Conservation (phyloP, 1,140 invertebrate species). For the Drosophila repletoides region DNA sequence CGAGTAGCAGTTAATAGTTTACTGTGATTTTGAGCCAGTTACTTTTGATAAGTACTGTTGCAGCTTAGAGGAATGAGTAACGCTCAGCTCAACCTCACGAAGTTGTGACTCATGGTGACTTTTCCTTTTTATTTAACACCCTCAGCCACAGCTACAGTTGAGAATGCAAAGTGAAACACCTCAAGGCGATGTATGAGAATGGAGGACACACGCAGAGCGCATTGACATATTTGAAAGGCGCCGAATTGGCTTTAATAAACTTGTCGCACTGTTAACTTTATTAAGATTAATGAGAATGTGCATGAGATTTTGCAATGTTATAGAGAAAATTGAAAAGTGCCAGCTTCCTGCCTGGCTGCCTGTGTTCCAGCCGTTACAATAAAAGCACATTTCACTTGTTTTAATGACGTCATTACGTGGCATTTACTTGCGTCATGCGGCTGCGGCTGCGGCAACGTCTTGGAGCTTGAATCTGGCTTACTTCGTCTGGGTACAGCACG, state of each 20-base stretch:
- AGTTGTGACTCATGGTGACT: constrained; percentile 54
- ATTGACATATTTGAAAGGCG: constrained; percentile 34
- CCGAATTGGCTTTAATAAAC: constrained; percentile 73
- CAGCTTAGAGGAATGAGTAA: too few species aligned
- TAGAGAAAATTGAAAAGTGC: constrained; percentile 65
- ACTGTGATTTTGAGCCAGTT: too few species aligned
- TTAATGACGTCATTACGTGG: constrained; percentile 79
- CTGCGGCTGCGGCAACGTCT: constrained; percentile 8
- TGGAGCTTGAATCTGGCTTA: background rate
- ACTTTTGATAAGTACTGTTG: too few species aligned
- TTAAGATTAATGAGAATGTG: constrained; percentile 75
- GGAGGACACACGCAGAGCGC: background rate
- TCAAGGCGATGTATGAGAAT: constrained; percentile 23
- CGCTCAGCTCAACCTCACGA: too few species aligned
- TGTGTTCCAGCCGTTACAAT: constrained; percentile 53
- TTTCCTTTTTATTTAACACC: background rate
- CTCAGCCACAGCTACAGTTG: constrained; percentile 32
- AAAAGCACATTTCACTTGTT: constrained; percentile 79
- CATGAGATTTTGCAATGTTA: constrained; percentile 45
- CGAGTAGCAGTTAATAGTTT: too few species aligned
- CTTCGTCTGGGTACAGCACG: constrained; percentile 16
- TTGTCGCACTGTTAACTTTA: constrained; percentile 78
- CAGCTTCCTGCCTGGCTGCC: constrained; percentile 24
- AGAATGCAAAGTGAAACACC: constrained; percentile 55
- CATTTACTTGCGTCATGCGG: constrained; percentile 63